phyloP scores from a whole-genome alignment of 2,888 invertebrate genomes.

The Campaea margaritaria region DNA sequence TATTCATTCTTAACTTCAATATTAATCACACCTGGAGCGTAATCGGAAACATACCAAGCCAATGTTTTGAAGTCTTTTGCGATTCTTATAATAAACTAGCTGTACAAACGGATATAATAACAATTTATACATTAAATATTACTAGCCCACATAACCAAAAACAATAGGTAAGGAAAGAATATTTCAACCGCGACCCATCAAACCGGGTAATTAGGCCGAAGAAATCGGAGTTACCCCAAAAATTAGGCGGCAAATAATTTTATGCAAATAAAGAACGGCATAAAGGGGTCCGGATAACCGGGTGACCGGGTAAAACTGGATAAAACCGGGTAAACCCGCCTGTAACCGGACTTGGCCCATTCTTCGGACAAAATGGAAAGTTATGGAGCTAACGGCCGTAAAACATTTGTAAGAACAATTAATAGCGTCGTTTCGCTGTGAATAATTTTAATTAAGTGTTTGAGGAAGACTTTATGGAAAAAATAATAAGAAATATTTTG shows the following conservation, averaged over 20 bases:
- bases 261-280: slow-evolving; percentile 36
- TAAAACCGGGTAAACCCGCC: slow-evolving; percentile 7
- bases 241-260: slow-evolving; percentile 46
- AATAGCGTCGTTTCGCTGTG: slow-evolving; percentile 19
- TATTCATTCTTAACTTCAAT: no score
- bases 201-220: slow-evolving; percentile 42
- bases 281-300: slow-evolving; percentile 34
- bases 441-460: slow-evolving; percentile 17
- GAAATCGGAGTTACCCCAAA: slow-evolving; percentile 37
- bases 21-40: no score
- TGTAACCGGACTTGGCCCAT: slow-evolving; percentile 22
- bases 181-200: slow-evolving; percentile 14
- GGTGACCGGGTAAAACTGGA: slow-evolving; percentile 23
- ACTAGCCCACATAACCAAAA: slow-evolving; percentile 9
- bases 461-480: slow-evolving; percentile 1
- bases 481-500: not conserved
- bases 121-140: slow-evolving; percentile 2
- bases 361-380: slow-evolving; percentile 27
- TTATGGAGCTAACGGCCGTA: slow-evolving; percentile 24
- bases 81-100: no score
- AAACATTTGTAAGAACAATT: slow-evolving; percentile 30
- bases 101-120: no score
- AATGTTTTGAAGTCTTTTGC: no score
- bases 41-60: no score
- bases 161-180: slow-evolving; percentile 19